Base-by-base conservation (phyloP, 2,797 vertebrate species). In the Gallinago solitaria region DNA sequence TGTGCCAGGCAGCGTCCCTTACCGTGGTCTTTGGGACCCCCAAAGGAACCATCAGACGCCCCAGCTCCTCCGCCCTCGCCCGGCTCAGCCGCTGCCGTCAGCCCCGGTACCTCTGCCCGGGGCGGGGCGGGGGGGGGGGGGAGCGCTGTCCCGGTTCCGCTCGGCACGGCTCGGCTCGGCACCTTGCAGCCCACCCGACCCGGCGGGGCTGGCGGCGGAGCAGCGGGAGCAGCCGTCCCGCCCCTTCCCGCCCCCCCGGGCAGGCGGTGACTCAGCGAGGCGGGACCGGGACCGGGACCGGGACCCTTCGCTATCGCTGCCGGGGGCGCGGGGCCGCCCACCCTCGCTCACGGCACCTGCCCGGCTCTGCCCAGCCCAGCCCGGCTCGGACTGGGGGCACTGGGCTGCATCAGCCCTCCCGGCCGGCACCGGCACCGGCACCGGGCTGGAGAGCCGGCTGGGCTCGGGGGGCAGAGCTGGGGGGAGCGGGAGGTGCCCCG, bases 251-350 rank as follows among this genome's bases (percentile, higher is more conserved):
- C 18, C 6, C 33, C 37, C 37, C 37, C 37, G 37, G 37, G 37
- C 37, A 39, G 37, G 37, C 37, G 37, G 37, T 39, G 37, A 39
- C 37, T 39, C 37, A 39, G 37, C 37, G 37, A 12, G 37, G 37
- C 37, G 37, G 37, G 12, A 39, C 37, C 37, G 37, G 37, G 37
- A 39, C 5, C 37, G 43, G 6, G 32, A 39, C 12, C 37, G 43
- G 6, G 32, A 41, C 70, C 82, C 84, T 11, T 21, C 6, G 14
- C 3, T 19, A 4, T 3, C 33, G 11, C 59, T 37, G 35, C 35
- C 33, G 57, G 7, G 21, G 25, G 2, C 4, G 33, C 28, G 27
- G 32, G 4, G 23, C 30, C 50, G 1, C 12, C 13, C 4, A 1
- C 37, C 25, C 13, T 5, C 25, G 4, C 13, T 13, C 43, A 32